Evolutionary conservation across 2,797 vertebrate species (phyloP), one percentile per base, ranked within the genome.

Genomic region (Phalloptychus januarius): DNA sequence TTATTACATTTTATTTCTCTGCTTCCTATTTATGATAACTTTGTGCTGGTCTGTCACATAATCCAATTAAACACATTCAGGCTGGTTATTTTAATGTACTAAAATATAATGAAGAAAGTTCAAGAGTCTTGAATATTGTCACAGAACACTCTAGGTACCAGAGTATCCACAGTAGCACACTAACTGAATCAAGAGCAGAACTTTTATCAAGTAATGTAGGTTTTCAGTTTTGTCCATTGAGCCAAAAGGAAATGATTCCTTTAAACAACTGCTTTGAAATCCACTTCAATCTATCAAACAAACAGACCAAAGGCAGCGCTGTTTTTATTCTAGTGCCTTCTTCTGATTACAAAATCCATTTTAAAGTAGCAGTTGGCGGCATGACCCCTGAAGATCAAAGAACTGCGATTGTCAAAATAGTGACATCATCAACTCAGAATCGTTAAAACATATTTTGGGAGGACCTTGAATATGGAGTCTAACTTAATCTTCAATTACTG

Each of bases 401-500:
- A 77, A 76, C 65, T 83, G 50, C 81, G 78, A 79, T 78, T 79
- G 87, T 92, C 87, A 92, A 91, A 91, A 91, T 78, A 89, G 79
- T 92, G 88, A 93, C 86, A 83, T 92, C 89, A 93, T 83, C 79
- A 76, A 84, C 88, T 87, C 87, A 63, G 85, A 85, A 81, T 82
- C 75, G 72, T 89, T 92, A 87, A 82, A 89, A 89, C 83, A 83
- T 82, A 92, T 91, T 92, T 91, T 82, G 42, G 84, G 76, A 84
- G 84, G 81, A 86, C 74, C 80, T 61, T 75, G 75, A 80, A 86
- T 48, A 80, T 69, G 77, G 79, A 74, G 74, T 85, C 79, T 78
- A 77, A 87, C 83, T 84, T 72, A 77, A 78, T 92, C 87, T 94
- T 82, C 84, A 90, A 84, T 93, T 92, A 87, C 84, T 1, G 13